Evolutionary conservation across 2,888 invertebrate species (phyloP).

Genomic region (Halocaridina rubra): DNA sequence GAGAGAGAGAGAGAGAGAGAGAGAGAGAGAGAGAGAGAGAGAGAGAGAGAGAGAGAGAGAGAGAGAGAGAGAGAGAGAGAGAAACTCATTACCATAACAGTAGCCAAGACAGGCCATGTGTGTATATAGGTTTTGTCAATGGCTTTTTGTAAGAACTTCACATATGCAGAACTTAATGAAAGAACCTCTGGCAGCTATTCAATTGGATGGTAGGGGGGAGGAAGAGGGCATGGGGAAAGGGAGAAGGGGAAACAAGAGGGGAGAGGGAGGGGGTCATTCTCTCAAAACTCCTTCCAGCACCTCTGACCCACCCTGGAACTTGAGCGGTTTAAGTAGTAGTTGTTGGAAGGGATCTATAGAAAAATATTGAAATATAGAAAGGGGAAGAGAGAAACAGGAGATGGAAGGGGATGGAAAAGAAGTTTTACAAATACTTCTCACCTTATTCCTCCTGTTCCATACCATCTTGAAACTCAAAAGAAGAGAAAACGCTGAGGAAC

Average conservation of each 20-base stretch:
- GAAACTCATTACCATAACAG: conserved; percentile 51
- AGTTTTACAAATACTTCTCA: background rate
- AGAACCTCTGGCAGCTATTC: conserved; percentile 50
- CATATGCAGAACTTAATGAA: conserved; percentile 53
- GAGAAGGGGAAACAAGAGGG: background rate
- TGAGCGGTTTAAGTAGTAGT: too few species aligned
- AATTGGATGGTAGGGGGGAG: conserved; percentile 18
- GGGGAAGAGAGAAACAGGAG: background rate
- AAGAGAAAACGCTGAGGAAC: too few species aligned
- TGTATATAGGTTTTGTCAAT: conserved; percentile 55
- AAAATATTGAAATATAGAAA: too few species aligned
- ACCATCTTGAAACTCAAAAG: too few species aligned
- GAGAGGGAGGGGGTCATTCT: background rate
- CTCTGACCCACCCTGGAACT: too few species aligned
- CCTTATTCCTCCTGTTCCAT: background rate
- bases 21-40: background rate
- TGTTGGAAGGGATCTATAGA: too few species aligned
- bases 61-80: background rate
- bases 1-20: background rate
- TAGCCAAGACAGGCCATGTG: conserved; percentile 36
- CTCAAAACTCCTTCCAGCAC: background rate
- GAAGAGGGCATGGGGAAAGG: background rate
- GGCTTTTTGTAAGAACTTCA: conserved; percentile 45
- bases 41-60: conserved; percentile 4
- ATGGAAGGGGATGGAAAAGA: background rate